phyloP scores from a whole-genome alignment of 1,140 invertebrate species.

The Brachionus rotundiformis region DNA sequence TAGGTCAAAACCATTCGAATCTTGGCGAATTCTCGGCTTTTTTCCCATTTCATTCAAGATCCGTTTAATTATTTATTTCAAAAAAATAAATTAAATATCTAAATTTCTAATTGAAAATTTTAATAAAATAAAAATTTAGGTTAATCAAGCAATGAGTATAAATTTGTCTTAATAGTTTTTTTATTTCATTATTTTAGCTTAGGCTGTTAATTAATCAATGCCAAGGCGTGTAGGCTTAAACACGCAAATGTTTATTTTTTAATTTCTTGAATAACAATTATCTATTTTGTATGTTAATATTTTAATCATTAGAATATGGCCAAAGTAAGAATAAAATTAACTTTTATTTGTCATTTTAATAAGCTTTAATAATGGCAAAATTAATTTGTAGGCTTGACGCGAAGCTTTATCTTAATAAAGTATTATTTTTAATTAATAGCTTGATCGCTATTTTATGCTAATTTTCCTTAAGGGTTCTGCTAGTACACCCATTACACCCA shows the following conservation, averaged over 20 bases:
- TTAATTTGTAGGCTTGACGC: too few relatives aligned
- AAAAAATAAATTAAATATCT: not conserved
- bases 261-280: not conserved
- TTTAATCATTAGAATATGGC: not conserved
- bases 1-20: constrained; percentile 29
- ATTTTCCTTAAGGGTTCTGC: too few relatives aligned
- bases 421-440: too few relatives aligned
- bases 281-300: not conserved
- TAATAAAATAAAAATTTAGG: not conserved
- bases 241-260: not conserved
- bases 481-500: too few relatives aligned
- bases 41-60: constrained; percentile 4
- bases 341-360: not conserved
- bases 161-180: not conserved
- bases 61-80: not conserved
- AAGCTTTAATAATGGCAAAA: too few relatives aligned
- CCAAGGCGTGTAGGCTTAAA: not conserved
- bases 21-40: constrained; percentile 21
- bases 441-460: too few relatives aligned
- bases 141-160: not conserved
- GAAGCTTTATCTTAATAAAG: too few relatives aligned
- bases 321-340: too few relatives aligned
- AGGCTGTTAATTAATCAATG: too few relatives aligned
- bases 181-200: too few relatives aligned
- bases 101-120: not conserved